phyloP scores from a whole-genome alignment of 2,797 vertebrate genomes.

The Eulemur rubriventer region DNA sequence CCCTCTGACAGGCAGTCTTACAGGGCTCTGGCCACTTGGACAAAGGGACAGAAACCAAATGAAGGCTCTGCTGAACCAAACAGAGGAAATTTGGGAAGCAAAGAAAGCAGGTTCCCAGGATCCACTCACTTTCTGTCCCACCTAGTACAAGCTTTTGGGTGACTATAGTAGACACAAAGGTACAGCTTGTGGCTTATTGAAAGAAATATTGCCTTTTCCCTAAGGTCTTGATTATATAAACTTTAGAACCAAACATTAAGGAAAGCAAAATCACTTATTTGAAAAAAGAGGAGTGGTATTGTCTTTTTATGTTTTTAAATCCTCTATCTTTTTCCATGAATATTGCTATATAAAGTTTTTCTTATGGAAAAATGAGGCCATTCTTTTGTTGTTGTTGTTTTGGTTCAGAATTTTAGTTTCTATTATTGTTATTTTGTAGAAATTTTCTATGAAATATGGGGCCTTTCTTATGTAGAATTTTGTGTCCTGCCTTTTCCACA shows the following conservation, averaged over 20 bases:
- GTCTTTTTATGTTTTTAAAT: neutral
- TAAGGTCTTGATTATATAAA: constrained; percentile 2
- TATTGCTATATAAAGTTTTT: neutral
- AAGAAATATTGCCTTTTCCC: neutral
- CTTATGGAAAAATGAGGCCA: neutral
- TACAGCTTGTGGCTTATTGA: neutral
- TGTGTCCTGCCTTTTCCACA: neutral
- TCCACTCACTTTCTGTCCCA: neutral
- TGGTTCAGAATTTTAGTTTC: neutral
- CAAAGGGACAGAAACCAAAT: neutral
- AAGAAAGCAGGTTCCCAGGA: neutral
- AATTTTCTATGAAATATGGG: neutral
- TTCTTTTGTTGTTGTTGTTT: neutral
- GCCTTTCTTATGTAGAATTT: neutral
- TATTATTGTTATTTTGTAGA: neutral
- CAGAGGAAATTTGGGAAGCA: neutral
- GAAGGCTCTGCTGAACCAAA: neutral
- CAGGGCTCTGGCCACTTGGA: neutral
- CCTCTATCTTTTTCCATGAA: neutral
- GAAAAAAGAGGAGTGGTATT: neutral
- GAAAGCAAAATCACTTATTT: constrained; percentile 11
- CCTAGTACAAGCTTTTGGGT: neutral
- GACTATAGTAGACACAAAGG: neutral
- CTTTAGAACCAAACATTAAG: neutral
- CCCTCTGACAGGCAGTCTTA: neutral